phyloP scores from a whole-genome alignment of 2,797 vertebrate genomes.

The Cynodonichthys magdalenae region DNA sequence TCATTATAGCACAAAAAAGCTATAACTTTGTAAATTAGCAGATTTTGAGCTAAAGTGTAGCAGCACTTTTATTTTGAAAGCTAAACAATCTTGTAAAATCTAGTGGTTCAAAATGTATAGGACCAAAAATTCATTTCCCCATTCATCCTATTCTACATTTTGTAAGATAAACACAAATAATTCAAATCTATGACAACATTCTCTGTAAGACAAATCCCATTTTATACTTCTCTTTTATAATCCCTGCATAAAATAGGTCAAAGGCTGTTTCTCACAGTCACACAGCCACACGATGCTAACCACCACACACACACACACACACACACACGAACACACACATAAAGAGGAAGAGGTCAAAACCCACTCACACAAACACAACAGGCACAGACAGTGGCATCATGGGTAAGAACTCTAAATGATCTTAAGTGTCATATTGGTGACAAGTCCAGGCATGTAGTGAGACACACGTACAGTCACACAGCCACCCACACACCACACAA shows the following conservation, averaged over 20 bases:
- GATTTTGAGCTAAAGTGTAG: no score
- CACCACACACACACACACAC: constrained; percentile 36
- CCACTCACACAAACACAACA: constrained; percentile 30
- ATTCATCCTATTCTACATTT: background rate
- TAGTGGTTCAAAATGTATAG: no score
- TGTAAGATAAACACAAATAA: background rate
- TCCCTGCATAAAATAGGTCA: constrained; percentile 34
- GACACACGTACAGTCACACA: constrained; percentile 17
- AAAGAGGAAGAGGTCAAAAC: constrained; percentile 28
- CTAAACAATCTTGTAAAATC: no score
- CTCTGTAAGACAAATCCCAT: background rate
- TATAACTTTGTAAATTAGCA: no score
- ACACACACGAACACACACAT: constrained; percentile 17
- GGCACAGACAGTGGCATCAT: constrained; percentile 36
- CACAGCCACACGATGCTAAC: constrained; percentile 25
- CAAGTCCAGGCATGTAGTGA: constrained; percentile 68
- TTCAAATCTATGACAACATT: background rate
- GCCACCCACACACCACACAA: constrained; percentile 1
- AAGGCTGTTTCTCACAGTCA: constrained; percentile 53
- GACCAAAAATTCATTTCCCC: no score
- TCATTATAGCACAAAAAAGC: no score
- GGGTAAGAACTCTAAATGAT: constrained; percentile 69
- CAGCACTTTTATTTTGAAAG: no score
- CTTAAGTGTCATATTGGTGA: constrained; percentile 72
- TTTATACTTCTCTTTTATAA: background rate